Percentiles rank a stretch among this genome's conserved stretches.
Evolutionary conservation across 1,140 invertebrate species (phyloP).

Genomic region (Acromyrmex heyeri): DNA sequence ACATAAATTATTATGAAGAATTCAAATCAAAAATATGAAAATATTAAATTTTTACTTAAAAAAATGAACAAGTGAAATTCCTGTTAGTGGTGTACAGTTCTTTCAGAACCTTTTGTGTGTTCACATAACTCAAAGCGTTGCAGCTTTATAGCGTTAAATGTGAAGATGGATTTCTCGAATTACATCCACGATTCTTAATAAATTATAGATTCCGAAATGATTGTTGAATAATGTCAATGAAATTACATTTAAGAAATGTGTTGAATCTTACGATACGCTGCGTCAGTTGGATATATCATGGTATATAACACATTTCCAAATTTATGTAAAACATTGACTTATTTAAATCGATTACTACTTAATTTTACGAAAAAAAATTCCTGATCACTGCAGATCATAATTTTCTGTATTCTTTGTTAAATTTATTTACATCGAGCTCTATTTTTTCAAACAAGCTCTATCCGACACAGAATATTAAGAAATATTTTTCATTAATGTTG

Average conservation of each 20-base stretch:
- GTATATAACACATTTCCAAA: not conserved
- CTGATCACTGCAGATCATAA: not conserved
- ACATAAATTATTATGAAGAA: not conserved
- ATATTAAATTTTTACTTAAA: not conserved
- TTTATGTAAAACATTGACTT: slow-evolving; percentile 10
- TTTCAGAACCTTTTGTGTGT: slow-evolving; percentile 19
- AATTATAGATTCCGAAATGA: slow-evolving; percentile 34
- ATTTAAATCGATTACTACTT: not conserved
- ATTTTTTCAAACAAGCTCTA: not conserved
- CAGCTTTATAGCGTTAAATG: slow-evolving; percentile 11
- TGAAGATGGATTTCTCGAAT: not conserved
- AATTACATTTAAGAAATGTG: slow-evolving; percentile 15
- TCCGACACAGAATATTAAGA: not conserved
- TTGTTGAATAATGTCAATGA: slow-evolving; percentile 6
- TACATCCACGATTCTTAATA: slow-evolving; percentile 11
- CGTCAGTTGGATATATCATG: not conserved
- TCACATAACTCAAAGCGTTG: slow-evolving; percentile 23
- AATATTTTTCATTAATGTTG: not conserved
- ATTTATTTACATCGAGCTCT: not conserved
- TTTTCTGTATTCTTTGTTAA: slow-evolving; percentile 1
- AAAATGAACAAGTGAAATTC: not conserved
- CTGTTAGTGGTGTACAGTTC: slow-evolving; percentile 48
- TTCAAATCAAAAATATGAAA: not conserved
- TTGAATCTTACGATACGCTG: not conserved
- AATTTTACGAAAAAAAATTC: not conserved